Conservation (phyloP, 2,113 vertebrate genomes). For the Taurulus bubalis region DNA sequence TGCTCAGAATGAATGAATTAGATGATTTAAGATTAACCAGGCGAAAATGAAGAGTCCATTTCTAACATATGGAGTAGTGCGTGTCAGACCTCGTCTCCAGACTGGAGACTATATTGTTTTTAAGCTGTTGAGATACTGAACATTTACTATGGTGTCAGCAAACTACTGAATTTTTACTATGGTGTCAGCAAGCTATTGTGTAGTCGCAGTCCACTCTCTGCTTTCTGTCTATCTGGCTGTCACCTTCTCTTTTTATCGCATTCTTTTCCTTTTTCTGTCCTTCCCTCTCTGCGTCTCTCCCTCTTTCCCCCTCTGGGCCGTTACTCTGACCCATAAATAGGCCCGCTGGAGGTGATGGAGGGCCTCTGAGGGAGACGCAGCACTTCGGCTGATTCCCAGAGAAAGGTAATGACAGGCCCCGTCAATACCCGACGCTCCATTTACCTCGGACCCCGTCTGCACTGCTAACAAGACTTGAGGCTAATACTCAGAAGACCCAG, state of each 20-base stretch:
- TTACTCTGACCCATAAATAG: constrained; percentile 71
- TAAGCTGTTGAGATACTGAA: background rate
- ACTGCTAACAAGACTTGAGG: constrained; percentile 73
- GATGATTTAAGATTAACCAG: background rate
- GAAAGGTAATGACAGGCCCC: constrained; percentile 79
- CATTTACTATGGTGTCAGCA: constrained; percentile 42
- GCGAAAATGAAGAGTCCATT: background rate
- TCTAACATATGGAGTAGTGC: background rate
- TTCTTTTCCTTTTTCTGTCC: constrained; percentile 15
- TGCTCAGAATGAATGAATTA: background rate
- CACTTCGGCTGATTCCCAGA: constrained; percentile 74
- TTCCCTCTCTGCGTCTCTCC: background rate
- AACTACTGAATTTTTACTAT: constrained; percentile 17
- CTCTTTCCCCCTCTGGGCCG: constrained; percentile 33
- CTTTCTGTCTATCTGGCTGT: constrained; percentile 35
- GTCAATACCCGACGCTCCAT: constrained; percentile 75
- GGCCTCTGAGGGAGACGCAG: constrained; percentile 64
- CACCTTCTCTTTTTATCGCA: constrained; percentile 36
- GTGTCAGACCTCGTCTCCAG: background rate
- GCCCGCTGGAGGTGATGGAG: constrained; percentile 72
- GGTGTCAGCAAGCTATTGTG: constrained; percentile 35
- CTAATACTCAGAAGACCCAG: constrained; percentile 53
- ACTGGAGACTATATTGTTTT: constrained; percentile 15
- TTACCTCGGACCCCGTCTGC: constrained; percentile 64
- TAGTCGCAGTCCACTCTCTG: constrained; percentile 11